Base-by-base conservation (phyloP, 2,113 vertebrate genomes). In the Barnardius zonarius region DNA sequence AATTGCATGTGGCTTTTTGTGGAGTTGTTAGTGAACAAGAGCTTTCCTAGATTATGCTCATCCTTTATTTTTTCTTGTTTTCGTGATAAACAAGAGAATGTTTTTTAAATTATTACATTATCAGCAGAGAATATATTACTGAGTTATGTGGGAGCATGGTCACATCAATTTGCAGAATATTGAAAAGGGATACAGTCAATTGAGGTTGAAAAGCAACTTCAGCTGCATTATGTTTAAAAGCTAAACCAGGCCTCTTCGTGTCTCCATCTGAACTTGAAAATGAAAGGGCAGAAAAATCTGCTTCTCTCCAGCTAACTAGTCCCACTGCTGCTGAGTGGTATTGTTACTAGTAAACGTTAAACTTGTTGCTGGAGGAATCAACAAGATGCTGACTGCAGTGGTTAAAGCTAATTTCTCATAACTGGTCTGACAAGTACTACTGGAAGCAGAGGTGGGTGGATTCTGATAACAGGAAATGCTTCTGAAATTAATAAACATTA, bases 11-110 rank as follows among this genome's bases (percentile, higher is more conserved):
- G 43, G 27, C 31, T 94, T 35, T 55, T 91, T 54, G 57, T 72
- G 44, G 67, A 79, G 70, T 68, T 92, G 74, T 55, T 78, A 77
- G 88, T 41, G 80, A 94, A 90, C n/a, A 46, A 88, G 88, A 90
- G 80, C 76, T 92, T 90, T 80, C 51, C 83, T 79, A 81, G 76
- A 78, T 90, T 68, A 41, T 81, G n/a, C 48, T 92, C 30, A 2
- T 59, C 79, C 80, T 92, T 33, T 52, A 27, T 55, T 17, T 35
- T 9, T 52, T 14, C 55, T 46, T 37, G 37, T 37, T 51, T 66
- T 67, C 41, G 7, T 6, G 44, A 64, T 72, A 74, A 93, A 70
- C 61, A 35, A 20, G 55, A 35, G 67, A 74, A 20, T 17, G 20
- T 70, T 93, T 94, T 46, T 83, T 41, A 81, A 85, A 78, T 44